These are phyloP conservation scores for Zoanthus sansibaricus DNA, from an alignment of 92 coral and sea anemone species.

Conservation along the genomic window DNA sequence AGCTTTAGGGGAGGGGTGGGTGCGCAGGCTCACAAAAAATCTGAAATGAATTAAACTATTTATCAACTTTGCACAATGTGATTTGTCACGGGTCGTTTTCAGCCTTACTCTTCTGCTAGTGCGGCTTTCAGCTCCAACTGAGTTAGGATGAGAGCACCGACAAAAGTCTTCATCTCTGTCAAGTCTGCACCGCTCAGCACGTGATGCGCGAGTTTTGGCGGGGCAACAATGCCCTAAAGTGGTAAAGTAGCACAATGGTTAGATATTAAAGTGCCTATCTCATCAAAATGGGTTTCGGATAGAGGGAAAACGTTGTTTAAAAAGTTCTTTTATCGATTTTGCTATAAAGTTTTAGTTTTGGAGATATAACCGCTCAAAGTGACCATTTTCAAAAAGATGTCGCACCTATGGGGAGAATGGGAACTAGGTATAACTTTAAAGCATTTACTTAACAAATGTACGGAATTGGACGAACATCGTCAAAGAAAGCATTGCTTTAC, in stretches of 20 bases:
- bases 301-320: background rate
- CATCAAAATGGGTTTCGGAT: background rate
- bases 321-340: too few relatives aligned
- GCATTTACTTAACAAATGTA: too few relatives aligned
- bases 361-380: too few relatives aligned
- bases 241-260: background rate
- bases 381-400: too few relatives aligned
- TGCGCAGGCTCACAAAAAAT: too few relatives aligned
- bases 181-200: slow-evolving; percentile 30
- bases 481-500: too few relatives aligned
- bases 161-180: slow-evolving; percentile 45
- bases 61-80: background rate
- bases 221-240: slow-evolving; percentile 12
- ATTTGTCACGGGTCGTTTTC: background rate
- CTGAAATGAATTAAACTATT: background rate
- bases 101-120: slow-evolving; percentile 3
- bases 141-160: slow-evolving; percentile 40
- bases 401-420: too few relatives aligned
- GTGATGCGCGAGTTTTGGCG: background rate
- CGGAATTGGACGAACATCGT: too few relatives aligned
- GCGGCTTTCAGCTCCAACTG: slow-evolving; percentile 35
- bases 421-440: too few relatives aligned
- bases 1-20: too few relatives aligned
- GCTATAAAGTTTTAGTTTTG: too few relatives aligned
- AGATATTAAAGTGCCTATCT: too few relatives aligned